Percentiles rank a stretch among this genome's conserved stretches.
Evolutionary conservation across 2,113 vertebrate genomes (phyloP).

Genomic region (Nestor notabilis): DNA sequence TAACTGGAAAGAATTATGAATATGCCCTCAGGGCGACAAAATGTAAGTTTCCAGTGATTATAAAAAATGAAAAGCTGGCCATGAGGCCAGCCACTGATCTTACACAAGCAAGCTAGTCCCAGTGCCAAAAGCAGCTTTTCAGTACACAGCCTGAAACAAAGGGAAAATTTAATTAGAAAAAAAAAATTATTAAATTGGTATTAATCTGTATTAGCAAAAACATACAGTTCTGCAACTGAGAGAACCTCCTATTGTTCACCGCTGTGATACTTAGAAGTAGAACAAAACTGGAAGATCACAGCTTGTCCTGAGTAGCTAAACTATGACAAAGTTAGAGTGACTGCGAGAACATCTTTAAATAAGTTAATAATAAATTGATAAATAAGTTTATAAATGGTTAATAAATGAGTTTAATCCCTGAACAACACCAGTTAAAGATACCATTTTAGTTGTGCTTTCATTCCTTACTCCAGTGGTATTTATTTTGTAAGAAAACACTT

Average conservation of each 20-base stretch:
- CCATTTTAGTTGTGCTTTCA: not conserved
- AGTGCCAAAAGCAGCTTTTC: not conserved
- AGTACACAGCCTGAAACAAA: fast-evolving
- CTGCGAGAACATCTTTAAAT: not conserved
- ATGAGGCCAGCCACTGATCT: not conserved
- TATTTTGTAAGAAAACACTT: not conserved
- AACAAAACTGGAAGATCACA: not conserved
- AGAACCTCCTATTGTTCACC: not conserved
- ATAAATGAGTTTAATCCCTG: not conserved
- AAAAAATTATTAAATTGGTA: not conserved
- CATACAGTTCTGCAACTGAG: not conserved
- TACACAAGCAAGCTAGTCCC: not conserved
- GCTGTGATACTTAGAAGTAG: not conserved
- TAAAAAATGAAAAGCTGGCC: not conserved
- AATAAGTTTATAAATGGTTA: not conserved
- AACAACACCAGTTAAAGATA: not conserved
- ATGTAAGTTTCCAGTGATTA: not conserved
- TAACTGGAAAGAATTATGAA: not conserved
- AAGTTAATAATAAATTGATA: not conserved
- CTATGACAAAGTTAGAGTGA: not conserved
- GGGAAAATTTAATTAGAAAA: not conserved
- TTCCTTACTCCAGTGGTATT: not conserved
- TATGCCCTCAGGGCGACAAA: not conserved
- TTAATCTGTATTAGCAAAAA: not conserved
- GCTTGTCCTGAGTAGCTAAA: not conserved